Percentiles rank a stretch among this genome's conserved stretches.
Evolutionary conservation across 2,888 invertebrate species (phyloP).

Genomic region (Euzophera pinguis): DNA sequence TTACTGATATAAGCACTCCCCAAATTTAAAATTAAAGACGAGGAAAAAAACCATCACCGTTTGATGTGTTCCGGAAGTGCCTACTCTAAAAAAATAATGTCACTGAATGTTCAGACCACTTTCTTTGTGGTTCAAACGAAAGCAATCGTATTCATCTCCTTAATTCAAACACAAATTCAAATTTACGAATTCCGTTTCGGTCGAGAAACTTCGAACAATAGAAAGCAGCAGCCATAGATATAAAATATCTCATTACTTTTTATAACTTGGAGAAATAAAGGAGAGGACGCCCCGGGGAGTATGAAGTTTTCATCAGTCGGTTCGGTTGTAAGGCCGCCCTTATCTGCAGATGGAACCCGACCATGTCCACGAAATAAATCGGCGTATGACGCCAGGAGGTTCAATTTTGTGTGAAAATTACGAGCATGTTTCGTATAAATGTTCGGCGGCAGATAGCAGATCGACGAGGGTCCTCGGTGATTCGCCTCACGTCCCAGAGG

Average conservation of each 20-base stretch:
- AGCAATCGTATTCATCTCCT: not conserved
- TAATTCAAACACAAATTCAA: conserved; percentile 8
- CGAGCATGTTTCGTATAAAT: conserved; percentile 44
- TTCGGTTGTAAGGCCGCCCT: conserved; percentile 41
- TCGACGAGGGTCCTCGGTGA: conserved; percentile 38
- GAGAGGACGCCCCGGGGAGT: conserved; percentile 45
- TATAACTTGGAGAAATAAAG: conserved; percentile 62
- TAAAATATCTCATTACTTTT: conserved; percentile 69
- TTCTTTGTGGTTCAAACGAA: not conserved
- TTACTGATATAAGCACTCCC: no score
- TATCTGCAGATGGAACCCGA: conserved; percentile 48
- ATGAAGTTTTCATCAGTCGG: conserved; percentile 49
- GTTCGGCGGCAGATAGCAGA: conserved; percentile 34
- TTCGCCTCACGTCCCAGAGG: conserved; percentile 53
- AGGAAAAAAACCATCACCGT: not conserved
- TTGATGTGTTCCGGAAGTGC: not conserved
- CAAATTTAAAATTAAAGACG: no score
- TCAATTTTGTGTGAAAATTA: conserved; percentile 68
- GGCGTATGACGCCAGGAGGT: conserved; percentile 51
- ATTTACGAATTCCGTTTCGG: conserved; percentile 30
- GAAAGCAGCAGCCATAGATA: conserved; percentile 46
- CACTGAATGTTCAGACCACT: not conserved
- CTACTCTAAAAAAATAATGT: not conserved
- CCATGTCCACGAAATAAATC: conserved; percentile 63
- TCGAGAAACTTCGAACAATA: conserved; percentile 46